A percentile compares a stretch with the other conserved stretches of the same genome.
These are phyloP conservation scores for Pionites leucogaster DNA, from an alignment of 2,113 vertebrate species.

Conservation along the genomic window DNA sequence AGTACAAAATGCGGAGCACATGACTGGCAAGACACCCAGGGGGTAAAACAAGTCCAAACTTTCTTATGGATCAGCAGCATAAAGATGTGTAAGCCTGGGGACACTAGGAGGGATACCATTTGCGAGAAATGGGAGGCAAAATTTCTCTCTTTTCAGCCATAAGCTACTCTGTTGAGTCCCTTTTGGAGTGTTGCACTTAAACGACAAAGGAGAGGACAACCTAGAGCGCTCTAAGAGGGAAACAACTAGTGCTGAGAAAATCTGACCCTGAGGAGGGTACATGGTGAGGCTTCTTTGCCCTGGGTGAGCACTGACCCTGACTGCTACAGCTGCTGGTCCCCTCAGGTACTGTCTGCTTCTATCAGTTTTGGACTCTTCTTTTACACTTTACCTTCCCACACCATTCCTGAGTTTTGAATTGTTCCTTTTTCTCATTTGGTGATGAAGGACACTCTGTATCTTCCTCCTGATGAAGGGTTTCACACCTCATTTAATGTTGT, in stretches of 20 bases:
- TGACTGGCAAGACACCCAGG: not conserved
- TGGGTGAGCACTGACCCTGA: not conserved
- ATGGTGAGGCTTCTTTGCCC: rapidly evolving
- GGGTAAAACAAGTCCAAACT: not conserved
- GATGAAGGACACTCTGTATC: not conserved
- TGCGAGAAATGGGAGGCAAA: not conserved
- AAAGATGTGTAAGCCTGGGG: not conserved
- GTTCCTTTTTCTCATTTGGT: not conserved
- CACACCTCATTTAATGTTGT: not conserved
- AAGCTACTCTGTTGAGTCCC: not conserved
- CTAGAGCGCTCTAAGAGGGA: not conserved
- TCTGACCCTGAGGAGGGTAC: not conserved
- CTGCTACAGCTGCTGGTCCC: not conserved
- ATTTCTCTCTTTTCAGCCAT: not conserved
- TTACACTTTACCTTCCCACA: not conserved
- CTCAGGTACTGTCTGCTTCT: not conserved
- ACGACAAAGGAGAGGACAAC: not conserved
- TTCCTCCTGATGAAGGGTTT: not conserved
- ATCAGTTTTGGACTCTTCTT: not conserved
- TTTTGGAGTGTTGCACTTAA: not conserved
- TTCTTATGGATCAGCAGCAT: not conserved
- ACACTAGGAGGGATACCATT: not conserved
- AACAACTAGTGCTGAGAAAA: not conserved
- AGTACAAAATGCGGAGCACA: not conserved
- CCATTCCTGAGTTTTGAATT: not conserved